These are phyloP conservation scores for Tenualosa ilisha DNA, from an alignment of 2,797 vertebrate species.

Conservation along the genomic window DNA sequence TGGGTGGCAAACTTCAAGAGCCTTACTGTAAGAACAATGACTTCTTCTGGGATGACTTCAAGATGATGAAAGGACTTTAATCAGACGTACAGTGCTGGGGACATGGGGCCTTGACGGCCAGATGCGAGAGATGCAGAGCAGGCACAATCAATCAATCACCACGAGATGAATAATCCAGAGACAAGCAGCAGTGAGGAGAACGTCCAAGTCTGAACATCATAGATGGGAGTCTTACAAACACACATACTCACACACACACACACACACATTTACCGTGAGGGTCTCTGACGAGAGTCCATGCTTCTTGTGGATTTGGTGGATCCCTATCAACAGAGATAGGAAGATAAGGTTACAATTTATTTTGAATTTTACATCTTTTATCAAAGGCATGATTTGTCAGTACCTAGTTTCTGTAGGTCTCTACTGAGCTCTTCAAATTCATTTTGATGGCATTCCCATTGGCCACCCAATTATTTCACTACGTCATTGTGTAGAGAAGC, in stretches of 20 bases:
- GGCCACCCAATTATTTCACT: background rate
- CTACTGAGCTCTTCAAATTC: background rate
- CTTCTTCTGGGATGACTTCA: background rate
- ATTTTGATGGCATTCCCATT: background rate
- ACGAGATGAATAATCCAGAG: background rate
- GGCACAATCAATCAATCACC: background rate
- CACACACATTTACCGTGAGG: constrained; percentile 74
- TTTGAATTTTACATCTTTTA: background rate
- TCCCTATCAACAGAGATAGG: constrained; percentile 69
- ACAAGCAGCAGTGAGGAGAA: background rate
- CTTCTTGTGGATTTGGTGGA: constrained; percentile 84
- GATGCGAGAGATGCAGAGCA: background rate
- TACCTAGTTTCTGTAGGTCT: background rate
- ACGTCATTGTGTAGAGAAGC: background rate
- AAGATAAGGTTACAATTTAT: constrained; percentile 10
- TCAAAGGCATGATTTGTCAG: background rate
- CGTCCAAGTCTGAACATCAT: background rate
- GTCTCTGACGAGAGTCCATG: constrained; percentile 79
- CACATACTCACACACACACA: background rate
- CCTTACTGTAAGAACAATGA: background rate
- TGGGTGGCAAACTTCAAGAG: background rate
- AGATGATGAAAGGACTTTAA: background rate
- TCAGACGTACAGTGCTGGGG: background rate
- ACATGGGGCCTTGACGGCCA: background rate
- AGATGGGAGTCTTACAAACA: background rate